Percentiles rank a stretch among this genome's conserved stretches.
phyloP scores from a whole-genome alignment of 2,113 vertebrate genomes.

The Heterochromis multidens region DNA sequence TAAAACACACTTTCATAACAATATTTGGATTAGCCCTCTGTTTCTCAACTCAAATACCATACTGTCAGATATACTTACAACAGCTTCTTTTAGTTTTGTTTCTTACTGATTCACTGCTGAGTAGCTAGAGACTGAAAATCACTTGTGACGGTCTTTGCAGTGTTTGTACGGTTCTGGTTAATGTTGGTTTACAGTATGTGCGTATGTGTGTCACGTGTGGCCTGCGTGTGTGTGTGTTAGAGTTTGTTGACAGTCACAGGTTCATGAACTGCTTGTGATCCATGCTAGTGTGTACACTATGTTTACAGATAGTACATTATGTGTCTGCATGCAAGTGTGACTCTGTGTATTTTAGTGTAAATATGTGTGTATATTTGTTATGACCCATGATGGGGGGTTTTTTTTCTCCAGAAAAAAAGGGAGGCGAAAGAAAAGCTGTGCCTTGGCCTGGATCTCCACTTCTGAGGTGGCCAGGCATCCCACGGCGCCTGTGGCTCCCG shows the following conservation, averaged over 20 bases:
- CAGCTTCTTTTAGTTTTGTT: neutral
- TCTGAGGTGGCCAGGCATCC: constrained; percentile 32
- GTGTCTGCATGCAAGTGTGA: constrained; percentile 9
- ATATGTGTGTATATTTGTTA: constrained; percentile 20
- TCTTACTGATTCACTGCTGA: neutral
- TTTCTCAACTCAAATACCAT: neutral
- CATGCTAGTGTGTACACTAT: constrained; percentile 54
- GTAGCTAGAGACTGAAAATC: neutral
- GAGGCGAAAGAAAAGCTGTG: neutral
- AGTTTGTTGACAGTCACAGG: constrained; percentile 51
- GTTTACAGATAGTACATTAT: constrained; percentile 50
- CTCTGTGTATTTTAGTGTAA: constrained; percentile 15
- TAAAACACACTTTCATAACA: neutral
- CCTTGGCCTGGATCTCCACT: neutral
- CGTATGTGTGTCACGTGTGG: constrained; percentile 36
- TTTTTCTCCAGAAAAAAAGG: neutral
- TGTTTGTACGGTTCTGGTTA: constrained; percentile 55
- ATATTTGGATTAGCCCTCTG: neutral
- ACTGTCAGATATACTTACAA: too few species aligned
- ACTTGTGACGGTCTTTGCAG: neutral
- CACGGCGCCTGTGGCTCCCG: constrained; percentile 12
- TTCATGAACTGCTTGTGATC: constrained; percentile 55
- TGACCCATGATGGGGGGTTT: constrained; percentile 31
- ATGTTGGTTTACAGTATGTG: constrained; percentile 60
- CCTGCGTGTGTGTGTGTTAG: constrained; percentile 44